phyloP scores from a whole-genome alignment of 1,140 invertebrate species.

The Brachionus koreanus region DNA sequence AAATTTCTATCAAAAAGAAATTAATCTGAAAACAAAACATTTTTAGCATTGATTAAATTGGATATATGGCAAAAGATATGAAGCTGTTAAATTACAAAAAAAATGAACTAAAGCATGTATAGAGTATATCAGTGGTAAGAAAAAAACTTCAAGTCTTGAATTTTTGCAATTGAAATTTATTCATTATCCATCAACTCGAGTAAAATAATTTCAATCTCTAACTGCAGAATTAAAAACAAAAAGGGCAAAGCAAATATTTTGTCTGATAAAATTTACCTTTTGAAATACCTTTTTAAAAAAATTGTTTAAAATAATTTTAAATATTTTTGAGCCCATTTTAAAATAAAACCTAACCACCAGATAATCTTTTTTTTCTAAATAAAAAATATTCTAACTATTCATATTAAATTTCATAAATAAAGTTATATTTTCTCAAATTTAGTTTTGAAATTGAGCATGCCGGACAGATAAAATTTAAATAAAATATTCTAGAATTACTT shows the following conservation, averaged over 20 bases:
- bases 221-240: background rate
- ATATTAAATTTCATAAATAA: slow-evolving; percentile 6
- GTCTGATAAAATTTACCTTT: background rate
- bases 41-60: slow-evolving; percentile 23
- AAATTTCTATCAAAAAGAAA: slow-evolving; percentile 28
- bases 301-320: too few species aligned
- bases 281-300: background rate
- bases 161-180: slow-evolving; percentile 27
- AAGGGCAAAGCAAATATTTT: background rate
- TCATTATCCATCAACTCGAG: background rate
- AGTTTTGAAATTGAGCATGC: background rate
- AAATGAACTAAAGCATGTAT: background rate
- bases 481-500: too few species aligned
- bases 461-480: background rate
- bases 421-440: background rate
- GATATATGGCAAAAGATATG: background rate
- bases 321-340: too few species aligned
- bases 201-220: background rate
- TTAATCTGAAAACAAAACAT: slow-evolving; percentile 32
- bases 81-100: background rate
- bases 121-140: background rate
- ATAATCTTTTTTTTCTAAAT: background rate
- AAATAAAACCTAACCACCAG: background rate
- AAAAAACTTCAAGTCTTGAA: background rate
- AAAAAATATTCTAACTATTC: background rate